These are phyloP conservation scores for Passer montanus DNA, from an alignment of 2,113 vertebrate genomes.

Conservation along the genomic window DNA sequence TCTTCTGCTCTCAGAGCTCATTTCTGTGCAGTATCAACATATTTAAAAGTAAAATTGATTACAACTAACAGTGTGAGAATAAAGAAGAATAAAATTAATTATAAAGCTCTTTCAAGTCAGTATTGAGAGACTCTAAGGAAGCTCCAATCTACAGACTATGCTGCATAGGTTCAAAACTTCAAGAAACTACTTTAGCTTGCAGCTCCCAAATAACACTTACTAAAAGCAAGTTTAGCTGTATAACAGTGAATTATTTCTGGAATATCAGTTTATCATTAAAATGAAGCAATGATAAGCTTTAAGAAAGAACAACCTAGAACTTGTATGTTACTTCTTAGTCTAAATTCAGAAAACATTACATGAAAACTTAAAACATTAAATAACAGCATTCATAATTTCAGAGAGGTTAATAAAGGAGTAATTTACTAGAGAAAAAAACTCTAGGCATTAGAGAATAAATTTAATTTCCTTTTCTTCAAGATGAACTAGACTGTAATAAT, in stretches of 20 bases:
- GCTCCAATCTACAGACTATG: not conserved
- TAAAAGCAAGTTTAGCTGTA: not conserved
- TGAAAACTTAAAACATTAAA: not conserved
- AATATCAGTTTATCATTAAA: not conserved
- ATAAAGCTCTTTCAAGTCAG: not conserved
- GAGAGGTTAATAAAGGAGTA: not conserved
- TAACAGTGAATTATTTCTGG: not conserved
- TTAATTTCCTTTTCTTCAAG: not conserved
- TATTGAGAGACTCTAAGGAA: not conserved
- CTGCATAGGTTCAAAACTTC: not conserved
- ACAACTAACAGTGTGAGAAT: not conserved
- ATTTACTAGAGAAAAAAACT: not conserved
- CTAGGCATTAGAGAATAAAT: not conserved
- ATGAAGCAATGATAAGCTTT: not conserved
- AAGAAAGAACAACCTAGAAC: not conserved
- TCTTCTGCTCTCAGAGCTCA: not conserved
- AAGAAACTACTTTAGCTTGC: not conserved
- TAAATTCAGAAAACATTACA: not conserved
- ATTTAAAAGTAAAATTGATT: conserved; percentile 48
- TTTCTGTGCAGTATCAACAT: not conserved
- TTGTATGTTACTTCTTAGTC: not conserved
- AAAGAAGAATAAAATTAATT: conserved; percentile 1
- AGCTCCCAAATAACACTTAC: not conserved
- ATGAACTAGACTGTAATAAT: not conserved
- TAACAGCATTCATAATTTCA: not conserved